Base-by-base conservation (phyloP, 2,797 vertebrate genomes). In the Helostoma temminkii region DNA sequence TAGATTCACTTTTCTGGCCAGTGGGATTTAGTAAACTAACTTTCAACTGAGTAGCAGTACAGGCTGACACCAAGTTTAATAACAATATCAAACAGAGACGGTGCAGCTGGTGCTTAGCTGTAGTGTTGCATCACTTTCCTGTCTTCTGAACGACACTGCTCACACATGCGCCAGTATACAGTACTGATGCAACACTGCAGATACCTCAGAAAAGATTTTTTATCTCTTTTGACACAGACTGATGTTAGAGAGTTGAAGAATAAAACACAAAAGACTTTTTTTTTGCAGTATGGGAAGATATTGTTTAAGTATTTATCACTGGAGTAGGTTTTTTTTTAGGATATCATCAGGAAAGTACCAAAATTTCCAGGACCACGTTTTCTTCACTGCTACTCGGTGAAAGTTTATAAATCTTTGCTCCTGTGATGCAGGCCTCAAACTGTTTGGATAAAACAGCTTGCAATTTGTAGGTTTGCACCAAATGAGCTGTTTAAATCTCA, bases 161-260 rank as follows among this genome's bases (percentile, higher is more conserved):
- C 66, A 66, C 36, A 61, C 30, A 21, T 54, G 60, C 77, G 49
- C 78, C 55, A 57, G 61, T 62, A 68, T 18, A 52, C 41, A 85
- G 85, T 18, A 52, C 43, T 87, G 85, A 87, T 46, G 84, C 74
- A 88, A 90, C 50, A 37, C 26, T 45, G 47, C 8, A 19, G 8
- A 43, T 64, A 66, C 71, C 74, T 78, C 45, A 81, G 88, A 80
- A 77, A 82, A 49, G 46, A 5, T 11, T 63, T 58, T 53, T 11
- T 21, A 61, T 67, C 22, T 64, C 71, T 63, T 47, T 34, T 48
- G 42, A 64, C 1, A 15, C 3, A 22, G 39, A 25, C 22, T 57
- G 19, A 58, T 54, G 19, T 16, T 12, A 49, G 9, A 8, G 6
- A 46, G 48, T 57, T 59, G 15, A 68, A 63, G 28, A 64, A 58